Conservation (phyloP, 2,113 vertebrate species). For the Clarias magur region DNA sequence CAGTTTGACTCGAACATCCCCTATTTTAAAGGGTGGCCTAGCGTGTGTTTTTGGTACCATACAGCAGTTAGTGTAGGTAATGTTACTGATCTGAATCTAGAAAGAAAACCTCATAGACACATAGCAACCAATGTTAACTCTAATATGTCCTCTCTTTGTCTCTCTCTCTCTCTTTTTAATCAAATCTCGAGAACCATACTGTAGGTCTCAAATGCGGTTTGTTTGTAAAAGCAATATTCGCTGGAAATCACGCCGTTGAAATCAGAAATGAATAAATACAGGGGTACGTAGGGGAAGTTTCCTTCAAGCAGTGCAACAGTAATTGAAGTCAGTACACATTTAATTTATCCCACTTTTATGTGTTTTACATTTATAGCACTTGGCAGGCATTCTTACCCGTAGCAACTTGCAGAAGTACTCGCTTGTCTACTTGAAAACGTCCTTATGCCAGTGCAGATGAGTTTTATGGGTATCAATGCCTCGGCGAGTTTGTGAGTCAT, state of each 20-base stretch:
- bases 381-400: not conserved
- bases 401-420: not conserved
- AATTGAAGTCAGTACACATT: conserved; percentile 16
- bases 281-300: not conserved
- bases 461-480: conserved; percentile 21
- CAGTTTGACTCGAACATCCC: too few species aligned
- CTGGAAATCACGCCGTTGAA: not conserved
- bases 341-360: not conserved
- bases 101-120: not conserved
- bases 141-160: not conserved
- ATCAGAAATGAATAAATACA: not conserved
- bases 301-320: not conserved
- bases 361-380: conserved; percentile 1
- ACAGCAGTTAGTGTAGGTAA: not conserved
- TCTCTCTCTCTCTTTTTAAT: not conserved
- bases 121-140: not conserved
- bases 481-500: conserved; percentile 1
- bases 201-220: not conserved
- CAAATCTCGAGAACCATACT: not conserved
- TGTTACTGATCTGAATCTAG: not conserved
- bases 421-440: conserved; percentile 5
- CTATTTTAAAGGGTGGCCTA: too few species aligned
- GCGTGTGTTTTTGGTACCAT: not conserved
- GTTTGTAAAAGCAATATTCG: not conserved
- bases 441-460: not conserved